A percentile compares a stretch with the other conserved stretches of the same genome.
phyloP scores from a whole-genome alignment of 30 jellyfish, hydroid and myxozoan species.

The Phacellophora camtschatica region DNA sequence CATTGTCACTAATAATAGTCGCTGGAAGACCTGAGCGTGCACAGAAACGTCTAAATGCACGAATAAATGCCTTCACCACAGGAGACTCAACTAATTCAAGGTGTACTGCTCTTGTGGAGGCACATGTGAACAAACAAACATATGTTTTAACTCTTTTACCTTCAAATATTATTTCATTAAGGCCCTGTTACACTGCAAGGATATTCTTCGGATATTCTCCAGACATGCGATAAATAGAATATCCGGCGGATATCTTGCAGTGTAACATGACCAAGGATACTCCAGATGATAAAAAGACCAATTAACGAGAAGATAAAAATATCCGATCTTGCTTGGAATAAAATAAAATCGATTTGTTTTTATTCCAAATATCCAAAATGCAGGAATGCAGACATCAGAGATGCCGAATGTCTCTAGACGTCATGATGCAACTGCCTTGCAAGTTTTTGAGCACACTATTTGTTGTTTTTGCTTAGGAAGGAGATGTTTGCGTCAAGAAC shows the following conservation, averaged over 20 bases:
- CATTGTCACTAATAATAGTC: slow-evolving; percentile 32
- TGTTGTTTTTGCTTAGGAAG: not conserved
- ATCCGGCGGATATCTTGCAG: not conserved
- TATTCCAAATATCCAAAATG: not conserved
- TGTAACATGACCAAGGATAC: not conserved
- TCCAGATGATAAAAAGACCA: not conserved
- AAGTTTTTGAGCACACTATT: not conserved
- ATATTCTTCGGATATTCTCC: not conserved
- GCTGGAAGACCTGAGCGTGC: slow-evolving; percentile 51
- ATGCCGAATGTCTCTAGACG: not conserved
- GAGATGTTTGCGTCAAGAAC: not conserved
- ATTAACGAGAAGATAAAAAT: not conserved
- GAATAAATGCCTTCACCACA: too few species aligned
- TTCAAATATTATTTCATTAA: too few species aligned
- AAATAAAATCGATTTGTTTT: not conserved
- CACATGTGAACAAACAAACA: slow-evolving; percentile 36
- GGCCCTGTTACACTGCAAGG: not conserved
- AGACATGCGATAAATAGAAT: not conserved
- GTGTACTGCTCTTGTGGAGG: too few species aligned
- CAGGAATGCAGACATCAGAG: not conserved
- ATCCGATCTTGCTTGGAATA: too few species aligned
- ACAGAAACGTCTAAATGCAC: slow-evolving; percentile 18
- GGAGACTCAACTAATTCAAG: too few species aligned
- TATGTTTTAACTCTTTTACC: slow-evolving; percentile 3
- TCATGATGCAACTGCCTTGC: not conserved